Conservation (phyloP, 2,113 vertebrate genomes). For the Toxotes jaculatrix region DNA sequence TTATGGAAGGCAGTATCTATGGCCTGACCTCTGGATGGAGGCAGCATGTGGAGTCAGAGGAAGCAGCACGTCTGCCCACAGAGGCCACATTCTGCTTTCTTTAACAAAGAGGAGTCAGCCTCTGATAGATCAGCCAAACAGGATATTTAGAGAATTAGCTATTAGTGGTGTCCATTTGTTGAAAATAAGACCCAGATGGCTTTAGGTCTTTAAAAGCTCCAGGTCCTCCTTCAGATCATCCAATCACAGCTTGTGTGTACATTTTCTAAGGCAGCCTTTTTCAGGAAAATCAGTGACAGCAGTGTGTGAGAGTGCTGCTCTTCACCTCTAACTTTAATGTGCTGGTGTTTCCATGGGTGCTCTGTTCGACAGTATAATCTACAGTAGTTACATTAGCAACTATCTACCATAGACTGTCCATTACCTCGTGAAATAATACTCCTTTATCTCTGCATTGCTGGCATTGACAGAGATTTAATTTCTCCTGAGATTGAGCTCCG, state of each 20-base stretch:
- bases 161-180: slow-evolving; percentile 4
- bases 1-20: slow-evolving; percentile 25
- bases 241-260: slow-evolving; percentile 18
- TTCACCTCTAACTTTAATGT: slow-evolving; percentile 31
- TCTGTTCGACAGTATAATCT: slow-evolving; percentile 5
- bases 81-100: slow-evolving; percentile 12
- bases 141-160: slow-evolving; percentile 19
- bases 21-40: slow-evolving; percentile 71
- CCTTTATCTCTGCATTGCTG: slow-evolving; percentile 61
- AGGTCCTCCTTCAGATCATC: slow-evolving; percentile 21
- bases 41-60: slow-evolving; percentile 43
- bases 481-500: slow-evolving; percentile 50
- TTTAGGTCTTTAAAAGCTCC: slow-evolving; percentile 7
- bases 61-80: slow-evolving; percentile 38
- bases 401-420: slow-evolving; percentile 17
- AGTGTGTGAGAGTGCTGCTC: slow-evolving; percentile 8
- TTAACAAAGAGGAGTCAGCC: slow-evolving; percentile 9
- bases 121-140: slow-evolving; percentile 13
- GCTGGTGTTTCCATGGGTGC: slow-evolving; percentile 23
- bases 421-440: slow-evolving; percentile 34
- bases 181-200: not conserved
- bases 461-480: slow-evolving; percentile 59
- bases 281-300: not conserved
- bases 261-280: slow-evolving; percentile 17
- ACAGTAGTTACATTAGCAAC: slow-evolving; percentile 15